phyloP scores from a whole-genome alignment of 2,888 invertebrate genomes.

The Himalopsyche tibetana region DNA sequence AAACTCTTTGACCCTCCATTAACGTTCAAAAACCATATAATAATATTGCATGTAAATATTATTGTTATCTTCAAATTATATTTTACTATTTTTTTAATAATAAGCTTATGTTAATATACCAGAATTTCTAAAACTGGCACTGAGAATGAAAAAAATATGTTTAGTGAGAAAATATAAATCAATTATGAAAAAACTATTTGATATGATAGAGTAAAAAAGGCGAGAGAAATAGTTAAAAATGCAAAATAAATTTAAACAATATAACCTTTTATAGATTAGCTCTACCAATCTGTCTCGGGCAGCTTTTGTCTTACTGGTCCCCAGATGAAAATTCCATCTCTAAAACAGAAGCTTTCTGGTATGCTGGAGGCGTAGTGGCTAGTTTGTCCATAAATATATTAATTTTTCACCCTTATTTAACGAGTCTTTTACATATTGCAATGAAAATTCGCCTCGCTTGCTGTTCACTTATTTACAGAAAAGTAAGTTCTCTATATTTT shows the following conservation, averaged over 20 bases:
- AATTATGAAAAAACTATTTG: too few species aligned
- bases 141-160: too few species aligned
- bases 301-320: slow-evolving; percentile 82
- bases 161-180: too few species aligned
- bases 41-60: too few species aligned
- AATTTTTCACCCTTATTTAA: slow-evolving; percentile 79
- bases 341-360: slow-evolving; percentile 79
- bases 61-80: too few species aligned
- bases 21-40: too few species aligned
- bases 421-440: slow-evolving; percentile 81
- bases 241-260: too few species aligned
- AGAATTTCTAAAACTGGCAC: too few species aligned
- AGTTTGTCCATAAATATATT: slow-evolving; percentile 72
- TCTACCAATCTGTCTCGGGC: slow-evolving; percentile 81
- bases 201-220: too few species aligned
- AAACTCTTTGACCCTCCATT: slow-evolving; percentile 55
- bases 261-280: slow-evolving; percentile 73
- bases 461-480: slow-evolving; percentile 84
- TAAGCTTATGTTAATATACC: too few species aligned
- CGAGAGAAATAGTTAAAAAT: too few species aligned
- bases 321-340: slow-evolving; percentile 73
- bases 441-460: slow-evolving; percentile 83
- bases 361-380: slow-evolving; percentile 81
- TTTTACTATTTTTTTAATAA: too few species aligned
- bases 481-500: slow-evolving; percentile 73